Evolutionary conservation across 2,888 invertebrate genomes (phyloP).

Genomic region (Drosophila suboccidentalis): DNA sequence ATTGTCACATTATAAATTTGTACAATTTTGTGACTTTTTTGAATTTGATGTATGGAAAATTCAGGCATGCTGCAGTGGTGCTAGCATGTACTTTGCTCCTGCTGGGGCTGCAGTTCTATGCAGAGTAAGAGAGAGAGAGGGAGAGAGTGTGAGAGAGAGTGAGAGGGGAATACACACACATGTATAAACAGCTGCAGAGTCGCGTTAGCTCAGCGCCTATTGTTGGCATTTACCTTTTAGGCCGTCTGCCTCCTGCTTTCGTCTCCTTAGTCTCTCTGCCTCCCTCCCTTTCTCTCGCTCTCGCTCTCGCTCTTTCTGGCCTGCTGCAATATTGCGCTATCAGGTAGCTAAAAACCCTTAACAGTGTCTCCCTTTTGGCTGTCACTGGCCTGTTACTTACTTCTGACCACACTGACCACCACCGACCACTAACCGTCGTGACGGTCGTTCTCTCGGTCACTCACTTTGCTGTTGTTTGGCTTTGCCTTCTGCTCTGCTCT

Average conservation of each 20-base stretch:
- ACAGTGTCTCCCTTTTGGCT: conserved; percentile 9
- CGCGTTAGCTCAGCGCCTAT: conserved; percentile 9
- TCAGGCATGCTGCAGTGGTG: not conserved
- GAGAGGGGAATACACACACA: not conserved
- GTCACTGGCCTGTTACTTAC: conserved; percentile 22
- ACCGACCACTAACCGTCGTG: conserved; percentile 17
- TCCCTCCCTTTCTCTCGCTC: too few species aligned
- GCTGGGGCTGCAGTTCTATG: conserved; percentile 13
- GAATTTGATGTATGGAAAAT: not conserved
- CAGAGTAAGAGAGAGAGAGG: not conserved
- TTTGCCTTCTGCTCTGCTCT: not conserved
- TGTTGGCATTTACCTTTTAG: conserved; percentile 35
- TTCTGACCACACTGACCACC: conserved; percentile 42
- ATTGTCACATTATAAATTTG: not conserved
- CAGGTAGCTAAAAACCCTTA: conserved; percentile 31
- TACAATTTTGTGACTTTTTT: not conserved
- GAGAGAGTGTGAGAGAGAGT: not conserved
- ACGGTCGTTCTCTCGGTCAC: conserved; percentile 28
- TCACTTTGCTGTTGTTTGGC: conserved; percentile 40
- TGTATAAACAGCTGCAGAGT: conserved; percentile 6
- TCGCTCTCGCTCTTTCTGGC: not conserved
- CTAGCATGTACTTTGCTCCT: conserved; percentile 10
- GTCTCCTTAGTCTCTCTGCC: not conserved
- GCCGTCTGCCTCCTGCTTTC: conserved; percentile 7
- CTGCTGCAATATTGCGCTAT: conserved; percentile 13